Evolutionary conservation across 1,140 invertebrate genomes (phyloP), one percentile per base, ranked within the genome.

Genomic region (Neotoxoptera formosana): DNA sequence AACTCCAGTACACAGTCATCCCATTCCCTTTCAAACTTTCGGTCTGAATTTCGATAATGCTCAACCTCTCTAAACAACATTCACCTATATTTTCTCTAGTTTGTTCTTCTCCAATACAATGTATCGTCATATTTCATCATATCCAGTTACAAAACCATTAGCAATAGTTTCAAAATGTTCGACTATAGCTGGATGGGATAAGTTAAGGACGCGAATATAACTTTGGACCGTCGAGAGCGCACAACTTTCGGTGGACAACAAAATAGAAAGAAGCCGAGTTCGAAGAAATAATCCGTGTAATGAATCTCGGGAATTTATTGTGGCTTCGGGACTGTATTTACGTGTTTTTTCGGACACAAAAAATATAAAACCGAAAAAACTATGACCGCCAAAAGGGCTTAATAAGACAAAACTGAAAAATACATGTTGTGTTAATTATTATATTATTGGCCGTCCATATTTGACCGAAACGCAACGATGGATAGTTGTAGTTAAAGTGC

Each of bases 101-200:
- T 25, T n/a, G 48, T 88, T 88, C 7, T 51, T 51, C 14, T 21
- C n/a, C 48, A 36, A 89, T n/a, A 89, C 48, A 53, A 53, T 89
- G 8, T 89, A 41, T 36, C n/a, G 34, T 41, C 20, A 21, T 34
- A 53, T 34, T 34, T 36, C 88, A 34, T 56, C 51, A 56, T 56
- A 56, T 56, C 51, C 56, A 36, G 88, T 90, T 90, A 90, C 48
- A 53, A 56, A 90, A 53, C 88, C 88, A 56, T 90, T 90, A 90
- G 88, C 36, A 11, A 76, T 76, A 36, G 51, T 90, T 90, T 90
- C 34, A 36, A 56, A 41, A 56, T 56, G n/a, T n/a, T 36, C 34
- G 34, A 56, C 48, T 45, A 17, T 56, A 47, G 8, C 9, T 83
- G 36, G 20, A 8, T 81, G 17, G 25, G 47, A 87, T 87, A 87